Evolutionary conservation across 2,888 invertebrate genomes (phyloP), one percentile per base, ranked within the genome.

Genomic region (Eupeodes luniger): DNA sequence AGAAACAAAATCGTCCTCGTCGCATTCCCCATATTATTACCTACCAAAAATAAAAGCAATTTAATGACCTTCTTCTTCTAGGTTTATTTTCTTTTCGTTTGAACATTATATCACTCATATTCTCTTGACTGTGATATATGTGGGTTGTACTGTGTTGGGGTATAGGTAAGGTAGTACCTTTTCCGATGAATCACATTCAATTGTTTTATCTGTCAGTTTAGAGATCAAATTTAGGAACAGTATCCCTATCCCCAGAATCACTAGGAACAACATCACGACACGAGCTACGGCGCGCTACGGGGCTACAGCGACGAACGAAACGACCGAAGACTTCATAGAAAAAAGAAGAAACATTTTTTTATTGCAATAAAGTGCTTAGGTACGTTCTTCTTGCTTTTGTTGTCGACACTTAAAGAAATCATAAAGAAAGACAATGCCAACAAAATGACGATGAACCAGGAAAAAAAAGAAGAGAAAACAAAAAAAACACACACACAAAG

Each of bases 161-260:
- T 27, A 27, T 27, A 27, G 27, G 27, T 27, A 3, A 27, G 59
- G 59, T 59, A 49, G 27, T 79, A 67, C 79, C 61, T 83, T 84
- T 84, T 80, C 61, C 74, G 84, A 84, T 80, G 79, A 84, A 55
- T 84, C 84, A 80, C 76, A 81, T 70, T 81, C 81, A 75, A 85
- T 81, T 85, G 81, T 85, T 70, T 85, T 81, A 85, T 85, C 75
- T 85, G 70, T 16, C 70, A 70, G 81, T 81, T 81, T 76, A 76
- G 85, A 64, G 79, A 84, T 84, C 84, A 84, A 75, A 69, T 80
- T 72, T 36, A 49, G 67, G 69, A 66, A 36, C 61, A 47, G 5
- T 14, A 12, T 47, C 57, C n/a, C 12, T 40, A 40, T 40, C 40
- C 40, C 5, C 6, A 40, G 40, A 0, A 40, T 40, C 40, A 40